Base-by-base conservation (phyloP, 1,140 invertebrate genomes). In the Neodiprion lecontei region DNA sequence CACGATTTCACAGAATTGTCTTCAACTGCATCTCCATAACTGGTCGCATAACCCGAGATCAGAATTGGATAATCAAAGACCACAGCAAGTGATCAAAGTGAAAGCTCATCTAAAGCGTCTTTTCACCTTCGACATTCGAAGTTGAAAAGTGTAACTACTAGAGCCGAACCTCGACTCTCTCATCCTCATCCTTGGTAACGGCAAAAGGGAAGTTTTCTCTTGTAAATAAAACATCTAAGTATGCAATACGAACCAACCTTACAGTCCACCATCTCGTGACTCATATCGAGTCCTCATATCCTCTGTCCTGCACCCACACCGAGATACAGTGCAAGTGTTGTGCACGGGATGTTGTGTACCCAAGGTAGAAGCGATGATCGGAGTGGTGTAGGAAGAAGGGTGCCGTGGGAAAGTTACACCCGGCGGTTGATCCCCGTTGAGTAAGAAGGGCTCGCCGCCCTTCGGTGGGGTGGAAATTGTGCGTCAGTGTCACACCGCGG, bases 401-500 rank as follows among this genome's bases (percentile, higher is more conserved):
- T 21, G 11, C 21, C 67, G 40, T 69, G 67, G 67, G 67, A 69
- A 69, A 47, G 21, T 47, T 10, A 47, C 67, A 69, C 67, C 12
- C 21, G 67, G 67, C 7, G 17, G 67, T 5, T 47, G 21, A 69
- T 69, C 67, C 67, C 67, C 28, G 28, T 40, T 40, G 2, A 40
- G 28, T 40, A 40, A 40, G 28, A 21, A 12, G 11, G 11, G 40
- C 67, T 14, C 21, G 12, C 5, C 67, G 23, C 21, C 21, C 67
- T 69, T 21, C 17, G n/a, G 7, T 21, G 21, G 12, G 17, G 17
- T 11, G 23, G 23, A 21, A 21, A 69, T 69, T 23, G 12, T 69
- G 21, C 40, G 67, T 47, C 67, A 69, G 67, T 69, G 67, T 69
- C 67, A 47, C 67, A 47, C 67, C 67, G 11, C 67, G 21, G 21